These are phyloP conservation scores for Craseonycteris thonglongyai DNA, from an alignment of 2,113 vertebrate species.

Conservation along the genomic window DNA sequence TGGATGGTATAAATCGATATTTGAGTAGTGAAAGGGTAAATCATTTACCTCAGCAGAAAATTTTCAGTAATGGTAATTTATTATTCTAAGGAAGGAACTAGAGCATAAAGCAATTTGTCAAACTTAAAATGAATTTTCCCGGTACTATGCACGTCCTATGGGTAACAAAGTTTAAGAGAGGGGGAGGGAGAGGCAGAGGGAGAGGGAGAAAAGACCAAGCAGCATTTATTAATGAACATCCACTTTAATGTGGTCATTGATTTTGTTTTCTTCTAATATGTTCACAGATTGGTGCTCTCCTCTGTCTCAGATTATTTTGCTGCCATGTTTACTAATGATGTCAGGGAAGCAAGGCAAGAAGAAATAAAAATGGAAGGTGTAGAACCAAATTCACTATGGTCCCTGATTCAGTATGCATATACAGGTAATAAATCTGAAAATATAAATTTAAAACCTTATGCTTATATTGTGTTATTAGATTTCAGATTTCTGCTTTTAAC, in stretches of 20 bases:
- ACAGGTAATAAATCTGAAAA: conserved; percentile 82
- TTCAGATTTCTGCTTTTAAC: conserved; percentile 28
- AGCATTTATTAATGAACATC: conserved; percentile 52
- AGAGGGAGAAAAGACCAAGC: neutral
- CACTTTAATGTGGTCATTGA: conserved; percentile 20
- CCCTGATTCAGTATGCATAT: conserved; percentile 96
- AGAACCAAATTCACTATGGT: conserved; percentile 96
- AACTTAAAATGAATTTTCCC: conserved; percentile 62
- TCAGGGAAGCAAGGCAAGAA: conserved; percentile 96
- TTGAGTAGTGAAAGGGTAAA: conserved; percentile 60
- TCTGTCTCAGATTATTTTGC: conserved; percentile 99
- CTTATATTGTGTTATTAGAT: neutral
- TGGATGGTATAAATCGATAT: conserved; percentile 39
- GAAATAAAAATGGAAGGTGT: conserved; percentile 99
- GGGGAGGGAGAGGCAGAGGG: neutral
- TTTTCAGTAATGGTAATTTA: conserved; percentile 58
- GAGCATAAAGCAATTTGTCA: conserved; percentile 61
- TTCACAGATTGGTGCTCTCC: conserved; percentile 91
- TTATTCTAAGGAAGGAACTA: conserved; percentile 65
- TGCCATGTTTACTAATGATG: conserved; percentile 98
- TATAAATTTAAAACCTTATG: neutral
- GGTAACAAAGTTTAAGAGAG: neutral
- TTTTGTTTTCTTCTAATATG: neutral
- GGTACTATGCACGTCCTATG: conserved; percentile 29
- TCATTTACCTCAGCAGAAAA: conserved; percentile 64